Evolutionary conservation across 2,113 vertebrate species (phyloP).

Genomic region (Typhlomys cinereus): DNA sequence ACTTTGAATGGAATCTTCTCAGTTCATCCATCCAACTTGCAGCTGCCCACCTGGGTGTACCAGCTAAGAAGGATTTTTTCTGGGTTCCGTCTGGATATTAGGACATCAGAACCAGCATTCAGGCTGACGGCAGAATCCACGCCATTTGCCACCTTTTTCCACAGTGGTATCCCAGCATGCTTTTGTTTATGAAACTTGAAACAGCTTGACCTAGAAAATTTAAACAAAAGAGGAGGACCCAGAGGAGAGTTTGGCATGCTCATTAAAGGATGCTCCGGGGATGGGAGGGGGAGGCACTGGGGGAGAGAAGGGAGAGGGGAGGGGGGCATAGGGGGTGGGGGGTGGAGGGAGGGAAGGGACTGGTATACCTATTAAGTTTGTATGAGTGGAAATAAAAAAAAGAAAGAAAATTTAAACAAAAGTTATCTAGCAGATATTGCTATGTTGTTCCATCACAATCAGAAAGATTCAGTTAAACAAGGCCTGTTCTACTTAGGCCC

Average conservation of each 20-base stretch:
- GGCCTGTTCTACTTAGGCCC: neutral
- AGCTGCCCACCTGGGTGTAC: neutral
- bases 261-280: no score
- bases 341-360: no score
- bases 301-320: no score
- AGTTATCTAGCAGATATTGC: neutral
- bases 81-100: neutral
- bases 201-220: neutral
- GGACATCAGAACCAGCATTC: neutral
- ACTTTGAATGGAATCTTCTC: neutral
- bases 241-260: no score
- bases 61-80: neutral
- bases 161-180: neutral
- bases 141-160: neutral
- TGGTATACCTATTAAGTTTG: no score
- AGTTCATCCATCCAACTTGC: neutral
- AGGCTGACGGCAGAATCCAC: neutral
- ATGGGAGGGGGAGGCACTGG: no score
- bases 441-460: neutral
- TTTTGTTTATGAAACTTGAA: neutral
- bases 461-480: neutral
- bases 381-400: no score
- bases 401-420: conserved; percentile 25
- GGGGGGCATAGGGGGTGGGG: no score
- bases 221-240: conserved; percentile 24